Evolutionary conservation across 2,888 invertebrate genomes (phyloP), one percentile per base, ranked within the genome.

Genomic region (Copidosoma aretas): DNA sequence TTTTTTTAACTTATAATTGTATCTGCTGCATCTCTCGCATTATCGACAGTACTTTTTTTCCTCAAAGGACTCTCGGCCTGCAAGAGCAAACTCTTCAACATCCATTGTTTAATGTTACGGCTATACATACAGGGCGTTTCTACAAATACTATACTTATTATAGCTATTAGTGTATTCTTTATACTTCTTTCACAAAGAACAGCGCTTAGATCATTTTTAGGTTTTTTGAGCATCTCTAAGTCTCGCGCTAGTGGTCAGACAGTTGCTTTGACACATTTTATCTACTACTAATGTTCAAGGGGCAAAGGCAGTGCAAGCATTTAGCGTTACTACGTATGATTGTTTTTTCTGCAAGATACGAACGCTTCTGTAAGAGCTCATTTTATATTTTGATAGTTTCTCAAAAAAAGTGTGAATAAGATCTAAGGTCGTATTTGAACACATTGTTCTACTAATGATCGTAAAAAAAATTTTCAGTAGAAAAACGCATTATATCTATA

Each of bases 271-370:
- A 73, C 46, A 41, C n/a, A 54, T 21, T 70, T 69, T 67, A 67
- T 61, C 71, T 74, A 74, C 75, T 72, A 72, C 72, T 71, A 76
- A 74, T 71, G 68, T 60, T 76, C 4, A 46, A 46, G 73, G 73
- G 74, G 73, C 73, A 76, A 74, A 80, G 80, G 80, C 80, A 80
- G 80, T 80, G 80, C 77, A 79, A 80, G 77, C 79, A 73, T 79
- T 3, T 73, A 76, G 78, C 74, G 76, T 76, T 75, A 76, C 73
- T 67, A 67, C 68, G 66, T 75, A 70, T 70, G 64, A 72, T 67
- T 64, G 67, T 70, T 63, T 64, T 58, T 39, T 65, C 41, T 66
- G 60, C 56, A 71, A 64, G 60, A 68, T 63, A n/a, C 17, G 53
- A 62, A 65, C 63, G 67, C 61, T 71, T 64, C 57, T 24, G 61